Base-by-base conservation (phyloP, 2,797 vertebrate genomes). In the Poecilia gillii region DNA sequence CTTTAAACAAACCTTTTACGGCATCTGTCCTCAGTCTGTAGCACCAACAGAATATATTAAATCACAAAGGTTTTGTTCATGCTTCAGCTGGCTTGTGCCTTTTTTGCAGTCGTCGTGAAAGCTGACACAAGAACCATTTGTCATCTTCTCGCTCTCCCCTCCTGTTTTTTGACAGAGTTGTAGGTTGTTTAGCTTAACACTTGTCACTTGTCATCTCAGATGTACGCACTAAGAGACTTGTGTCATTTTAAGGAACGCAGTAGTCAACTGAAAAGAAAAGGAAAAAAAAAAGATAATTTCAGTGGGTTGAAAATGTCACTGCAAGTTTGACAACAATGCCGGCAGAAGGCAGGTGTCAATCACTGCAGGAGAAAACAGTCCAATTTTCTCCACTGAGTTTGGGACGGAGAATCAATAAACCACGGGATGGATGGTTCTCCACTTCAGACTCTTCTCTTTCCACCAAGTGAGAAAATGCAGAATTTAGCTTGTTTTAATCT, bases 371-470 rank as follows among this genome's bases (percentile, higher is more conserved):
- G 87, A 88, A 91, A 92, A 92, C 75, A 83, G 84, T 86, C 87
- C 90, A 91, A 90, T 91, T 92, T 88, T 85, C 81, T 83, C 75
- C 20, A 0, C 45, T 36, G 64, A 23, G 80, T 82, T 78, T 79
- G 73, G 20, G 80, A 4, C 0, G 53, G 18, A 45, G 47, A 85
- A 93, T 93, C 91, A 86, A 93, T 93, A 92, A 86, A 87, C 73
- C 80, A 76, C 73, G 8, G 80, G 76, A 47, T 80, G 83, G 77
- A 87, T 84, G 89, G 47, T 51, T 75, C 75, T 81, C 68, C 77
- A 25, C 85, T 78, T 76, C 74, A 87, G 51, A 77, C 75, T 45
- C 70, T 31, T 76, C 66, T 47, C 28, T 25, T 39, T 74, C 47
- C 43, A 41, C 68, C 59, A 16, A 33, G 73, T 28, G 71, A 57